These are phyloP conservation scores for Bhutanitis thaidina DNA, from an alignment of 2,888 invertebrate genomes.

Conservation along the genomic window DNA sequence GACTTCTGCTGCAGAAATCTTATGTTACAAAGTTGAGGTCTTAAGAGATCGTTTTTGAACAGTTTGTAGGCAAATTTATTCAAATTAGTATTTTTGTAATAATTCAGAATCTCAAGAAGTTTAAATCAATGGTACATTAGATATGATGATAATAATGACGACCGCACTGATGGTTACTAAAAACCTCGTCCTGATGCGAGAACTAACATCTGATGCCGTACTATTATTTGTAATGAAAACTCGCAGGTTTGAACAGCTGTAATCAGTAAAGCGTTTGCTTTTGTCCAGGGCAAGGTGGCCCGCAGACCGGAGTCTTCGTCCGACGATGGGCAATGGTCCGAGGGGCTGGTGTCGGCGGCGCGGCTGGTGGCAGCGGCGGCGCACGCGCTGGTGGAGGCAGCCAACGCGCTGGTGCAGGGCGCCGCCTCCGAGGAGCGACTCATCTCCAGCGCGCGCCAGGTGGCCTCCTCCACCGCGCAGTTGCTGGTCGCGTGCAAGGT, in stretches of 20 bases:
- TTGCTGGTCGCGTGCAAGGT: slow-evolving; percentile 98
- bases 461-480: slow-evolving; percentile 98
- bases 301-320: slow-evolving; percentile 90
- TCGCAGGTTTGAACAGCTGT: background rate
- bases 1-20: too few relatives aligned
- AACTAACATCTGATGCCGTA: background rate
- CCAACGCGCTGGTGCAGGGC: slow-evolving; percentile 97
- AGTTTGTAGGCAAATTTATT: too few relatives aligned
- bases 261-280: background rate
- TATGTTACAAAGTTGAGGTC: too few relatives aligned
- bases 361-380: slow-evolving; percentile 98
- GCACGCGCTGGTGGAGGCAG: slow-evolving; percentile 98
- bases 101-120: too few relatives aligned
- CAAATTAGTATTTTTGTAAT: too few relatives aligned
- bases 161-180: slow-evolving; percentile 12
- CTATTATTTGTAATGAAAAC: background rate
- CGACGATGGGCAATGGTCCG: slow-evolving; percentile 99
- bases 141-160: slow-evolving; percentile 16
- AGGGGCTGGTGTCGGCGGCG: slow-evolving; percentile 97
- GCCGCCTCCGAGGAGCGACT: slow-evolving; percentile 96
- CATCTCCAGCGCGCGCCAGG: slow-evolving; percentile 97
- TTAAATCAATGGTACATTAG: too few relatives aligned
- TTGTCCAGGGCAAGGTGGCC: slow-evolving; percentile 87
- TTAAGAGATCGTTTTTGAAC: too few relatives aligned
- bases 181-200: background rate